phyloP scores from a whole-genome alignment of 2,113 vertebrate genomes.

The Clinocottus analis region DNA sequence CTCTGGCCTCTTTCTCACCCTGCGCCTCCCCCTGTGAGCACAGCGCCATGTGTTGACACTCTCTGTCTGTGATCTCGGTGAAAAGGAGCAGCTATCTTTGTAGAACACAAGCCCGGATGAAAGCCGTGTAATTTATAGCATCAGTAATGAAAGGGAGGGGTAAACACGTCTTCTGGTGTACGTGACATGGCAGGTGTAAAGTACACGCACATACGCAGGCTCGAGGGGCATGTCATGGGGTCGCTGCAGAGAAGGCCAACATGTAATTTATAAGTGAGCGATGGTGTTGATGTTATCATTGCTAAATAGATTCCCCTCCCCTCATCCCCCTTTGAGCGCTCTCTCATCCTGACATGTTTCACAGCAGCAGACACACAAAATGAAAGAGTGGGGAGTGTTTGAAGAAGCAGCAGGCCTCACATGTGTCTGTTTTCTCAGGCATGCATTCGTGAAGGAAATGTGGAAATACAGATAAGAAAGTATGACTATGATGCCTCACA shows the following conservation, averaged over 20 bases:
- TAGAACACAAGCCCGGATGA: slow-evolving; percentile 54
- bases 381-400: slow-evolving; percentile 16
- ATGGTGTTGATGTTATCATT: slow-evolving; percentile 33
- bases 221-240: slow-evolving; percentile 18
- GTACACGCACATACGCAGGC: slow-evolving; percentile 8
- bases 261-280: slow-evolving; percentile 54
- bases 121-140: slow-evolving; percentile 70
- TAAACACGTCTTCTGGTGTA: slow-evolving; percentile 38
- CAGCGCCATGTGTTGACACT: slow-evolving; percentile 20
- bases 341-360: slow-evolving; percentile 34
- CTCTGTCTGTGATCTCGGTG: slow-evolving; percentile 29
- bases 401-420: not conserved
- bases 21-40: slow-evolving; percentile 7
- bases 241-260: slow-evolving; percentile 33
- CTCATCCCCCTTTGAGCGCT: slow-evolving; percentile 5
- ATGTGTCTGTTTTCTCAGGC: not conserved
- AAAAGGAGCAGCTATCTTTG: slow-evolving; percentile 52
- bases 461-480: slow-evolving; percentile 24
- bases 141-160: slow-evolving; percentile 51
- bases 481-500: slow-evolving; percentile 27
- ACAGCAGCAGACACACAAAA: slow-evolving; percentile 37
- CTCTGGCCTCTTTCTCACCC: slow-evolving; percentile 25
- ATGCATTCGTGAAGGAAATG: slow-evolving; percentile 1
- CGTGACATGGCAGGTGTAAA: slow-evolving; percentile 26
- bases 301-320: slow-evolving; percentile 19